These are phyloP conservation scores for Scytalopus superciliaris DNA, from an alignment of 2,113 vertebrate genomes.

Conservation along the genomic window DNA sequence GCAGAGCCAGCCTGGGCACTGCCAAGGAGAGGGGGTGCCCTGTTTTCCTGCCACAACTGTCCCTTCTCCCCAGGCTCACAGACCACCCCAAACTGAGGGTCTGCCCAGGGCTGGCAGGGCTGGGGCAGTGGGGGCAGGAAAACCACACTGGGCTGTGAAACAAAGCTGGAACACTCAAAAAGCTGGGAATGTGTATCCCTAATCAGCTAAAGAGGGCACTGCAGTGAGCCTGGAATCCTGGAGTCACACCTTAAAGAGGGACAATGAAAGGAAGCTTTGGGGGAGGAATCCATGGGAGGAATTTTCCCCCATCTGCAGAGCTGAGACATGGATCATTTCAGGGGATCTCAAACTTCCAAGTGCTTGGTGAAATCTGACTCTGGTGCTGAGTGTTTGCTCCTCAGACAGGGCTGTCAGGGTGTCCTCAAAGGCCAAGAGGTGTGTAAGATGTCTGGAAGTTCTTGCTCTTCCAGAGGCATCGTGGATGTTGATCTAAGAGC, in stretches of 20 bases:
- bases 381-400: background rate
- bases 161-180: background rate
- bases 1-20: background rate
- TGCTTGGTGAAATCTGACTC: background rate
- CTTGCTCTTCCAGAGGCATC: background rate
- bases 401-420: background rate
- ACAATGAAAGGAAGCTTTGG: background rate
- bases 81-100: background rate
- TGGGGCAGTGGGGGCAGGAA: background rate
- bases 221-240: background rate
- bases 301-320: background rate
- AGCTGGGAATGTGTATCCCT: background rate
- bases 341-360: background rate
- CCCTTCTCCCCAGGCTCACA: background rate
- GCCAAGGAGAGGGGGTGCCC: background rate
- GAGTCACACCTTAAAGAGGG: background rate
- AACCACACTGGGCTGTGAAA: background rate
- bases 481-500: background rate
- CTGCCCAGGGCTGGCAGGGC: background rate
- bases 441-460: background rate
- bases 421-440: background rate
- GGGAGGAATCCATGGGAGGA: background rate
- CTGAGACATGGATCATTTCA: background rate
- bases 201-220: accelerated
- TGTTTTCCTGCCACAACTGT: background rate